Evolutionary conservation across 2,888 invertebrate genomes (phyloP).

Genomic region (Brachynemurus nebulosus): DNA sequence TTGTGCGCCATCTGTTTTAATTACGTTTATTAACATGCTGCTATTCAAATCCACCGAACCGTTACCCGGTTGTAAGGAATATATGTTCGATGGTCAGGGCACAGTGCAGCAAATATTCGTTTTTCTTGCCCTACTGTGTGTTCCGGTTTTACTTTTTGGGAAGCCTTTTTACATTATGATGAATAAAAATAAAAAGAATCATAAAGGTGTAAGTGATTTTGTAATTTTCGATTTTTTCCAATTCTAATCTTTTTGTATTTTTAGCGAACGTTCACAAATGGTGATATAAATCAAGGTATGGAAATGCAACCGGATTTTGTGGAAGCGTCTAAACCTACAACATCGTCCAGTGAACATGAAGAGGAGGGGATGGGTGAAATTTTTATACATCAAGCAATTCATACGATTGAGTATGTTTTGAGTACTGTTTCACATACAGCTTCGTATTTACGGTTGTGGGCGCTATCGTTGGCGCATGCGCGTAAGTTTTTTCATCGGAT

Average conservation of each 20-base stretch:
- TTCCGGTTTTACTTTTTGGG: constrained; percentile 64
- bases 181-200: constrained; percentile 44
- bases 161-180: constrained; percentile 55
- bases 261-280: constrained; percentile 35
- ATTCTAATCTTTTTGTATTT: not conserved
- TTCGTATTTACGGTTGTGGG: constrained; percentile 93
- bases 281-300: constrained; percentile 52
- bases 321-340: constrained; percentile 29
- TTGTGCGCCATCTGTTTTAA: constrained; percentile 62
- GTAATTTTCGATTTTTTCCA: not conserved
- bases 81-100: constrained; percentile 46
- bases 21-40: constrained; percentile 69
- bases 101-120: constrained; percentile 49
- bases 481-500: constrained; percentile 67
- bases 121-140: constrained; percentile 47
- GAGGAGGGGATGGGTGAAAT: constrained; percentile 68
- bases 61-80: constrained; percentile 35
- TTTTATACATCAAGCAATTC: constrained; percentile 88
- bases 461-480: constrained; percentile 87
- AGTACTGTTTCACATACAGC: constrained; percentile 96
- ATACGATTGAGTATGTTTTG: constrained; percentile 92
- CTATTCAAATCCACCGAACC: constrained; percentile 35
- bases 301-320: constrained; percentile 40
- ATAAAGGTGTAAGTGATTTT: constrained; percentile 46
- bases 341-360: constrained; percentile 31